Evolutionary conservation across 1,140 invertebrate genomes (phyloP).

Genomic region (Aricia agestis): DNA sequence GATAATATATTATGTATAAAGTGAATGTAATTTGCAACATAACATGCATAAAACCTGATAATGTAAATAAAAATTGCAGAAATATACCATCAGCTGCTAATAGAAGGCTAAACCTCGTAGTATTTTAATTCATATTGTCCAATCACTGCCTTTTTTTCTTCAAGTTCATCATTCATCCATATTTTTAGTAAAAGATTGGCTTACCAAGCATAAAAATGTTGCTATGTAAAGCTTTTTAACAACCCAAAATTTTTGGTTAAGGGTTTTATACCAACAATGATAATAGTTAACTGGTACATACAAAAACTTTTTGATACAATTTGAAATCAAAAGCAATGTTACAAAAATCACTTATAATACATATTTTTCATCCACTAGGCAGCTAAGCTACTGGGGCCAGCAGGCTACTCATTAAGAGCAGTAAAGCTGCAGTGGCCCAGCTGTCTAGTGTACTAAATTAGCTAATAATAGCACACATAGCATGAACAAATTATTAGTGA

Average conservation of each 20-base stretch:
- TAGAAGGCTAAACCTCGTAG: too few relatives aligned
- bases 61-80: background rate
- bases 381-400: too few relatives aligned
- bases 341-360: background rate
- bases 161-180: too few relatives aligned
- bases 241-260: background rate
- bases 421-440: background rate
- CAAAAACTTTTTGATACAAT: conserved; percentile 16
- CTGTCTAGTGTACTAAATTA: background rate
- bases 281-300: conserved; percentile 13
- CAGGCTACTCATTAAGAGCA: background rate
- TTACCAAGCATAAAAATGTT: too few relatives aligned
- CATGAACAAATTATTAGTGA: conserved; percentile 34
- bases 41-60: background rate
- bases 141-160: too few relatives aligned
- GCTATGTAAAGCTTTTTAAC: background rate
- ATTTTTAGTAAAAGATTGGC: too few relatives aligned
- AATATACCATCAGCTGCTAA: background rate
- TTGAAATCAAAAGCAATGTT: background rate
- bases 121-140: too few relatives aligned
- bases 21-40: background rate
- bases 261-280: background rate
- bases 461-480: conserved; percentile 42
- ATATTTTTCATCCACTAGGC: too few relatives aligned
- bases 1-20: too few relatives aligned